Percentiles rank a stretch among this genome's conserved stretches.
These are phyloP conservation scores for Centruroides sculpturatus DNA, from an alignment of 1,140 invertebrate genomes.

Conservation along the genomic window DNA sequence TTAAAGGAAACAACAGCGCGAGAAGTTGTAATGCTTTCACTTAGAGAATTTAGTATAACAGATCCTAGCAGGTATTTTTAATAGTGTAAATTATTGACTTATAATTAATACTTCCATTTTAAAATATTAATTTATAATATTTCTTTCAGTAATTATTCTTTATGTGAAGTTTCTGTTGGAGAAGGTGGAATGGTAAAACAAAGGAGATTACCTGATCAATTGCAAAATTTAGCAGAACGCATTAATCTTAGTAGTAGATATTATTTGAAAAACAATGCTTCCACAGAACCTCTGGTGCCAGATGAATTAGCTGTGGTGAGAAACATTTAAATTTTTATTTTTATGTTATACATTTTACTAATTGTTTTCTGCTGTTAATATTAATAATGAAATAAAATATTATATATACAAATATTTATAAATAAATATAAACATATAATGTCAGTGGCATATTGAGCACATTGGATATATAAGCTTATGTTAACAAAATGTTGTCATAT, in stretches of 20 bases:
- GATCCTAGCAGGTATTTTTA: conserved; percentile 78
- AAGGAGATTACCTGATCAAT: conserved; percentile 77
- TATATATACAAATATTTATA: too few relatives aligned
- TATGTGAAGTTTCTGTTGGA: conserved; percentile 90
- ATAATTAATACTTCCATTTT: too few relatives aligned
- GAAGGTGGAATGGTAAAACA: conserved; percentile 90
- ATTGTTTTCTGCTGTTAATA: too few relatives aligned
- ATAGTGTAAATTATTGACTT: too few relatives aligned
- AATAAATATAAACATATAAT: too few relatives aligned
- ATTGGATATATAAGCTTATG: too few relatives aligned
- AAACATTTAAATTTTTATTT: not conserved
- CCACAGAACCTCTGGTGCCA: conserved; percentile 84
- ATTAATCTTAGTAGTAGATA: conserved; percentile 59
- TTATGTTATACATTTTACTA: too few relatives aligned
- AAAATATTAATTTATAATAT: too few relatives aligned
- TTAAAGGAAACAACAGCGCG: conserved; percentile 78
- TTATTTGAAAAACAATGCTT: conserved; percentile 91
- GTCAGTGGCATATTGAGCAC: too few relatives aligned
- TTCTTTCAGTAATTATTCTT: conserved; percentile 3
- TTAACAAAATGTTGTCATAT: too few relatives aligned
- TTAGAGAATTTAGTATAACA: conserved; percentile 92
- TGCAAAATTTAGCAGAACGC: conserved; percentile 89
- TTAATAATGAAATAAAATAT: too few relatives aligned
- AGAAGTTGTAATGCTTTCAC: conserved; percentile 92
- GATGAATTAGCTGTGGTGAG: conserved; percentile 67